Evolutionary conservation across 2,888 invertebrate genomes (phyloP).

Genomic region (Molanna angustata): DNA sequence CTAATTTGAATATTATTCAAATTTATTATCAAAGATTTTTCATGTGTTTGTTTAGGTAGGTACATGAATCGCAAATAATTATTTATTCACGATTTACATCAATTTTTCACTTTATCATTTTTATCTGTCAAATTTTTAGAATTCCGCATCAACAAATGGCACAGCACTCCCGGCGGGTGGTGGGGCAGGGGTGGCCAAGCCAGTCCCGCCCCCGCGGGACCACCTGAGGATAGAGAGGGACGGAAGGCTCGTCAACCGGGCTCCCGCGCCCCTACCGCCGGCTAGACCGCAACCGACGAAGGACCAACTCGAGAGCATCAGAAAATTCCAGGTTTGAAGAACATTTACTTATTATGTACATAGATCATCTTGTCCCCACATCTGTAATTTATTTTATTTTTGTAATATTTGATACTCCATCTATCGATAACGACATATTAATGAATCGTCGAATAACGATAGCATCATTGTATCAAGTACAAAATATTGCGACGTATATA

Average conservation of each 20-base stretch:
- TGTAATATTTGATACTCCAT: too few relatives aligned
- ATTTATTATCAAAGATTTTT: constrained; percentile 10
- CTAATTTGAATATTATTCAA: not conserved
- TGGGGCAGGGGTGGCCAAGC: constrained; percentile 41
- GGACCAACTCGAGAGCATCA: constrained; percentile 88
- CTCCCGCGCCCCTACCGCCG: constrained; percentile 67
- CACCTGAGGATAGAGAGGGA: constrained; percentile 62
- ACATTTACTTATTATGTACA: too few relatives aligned
- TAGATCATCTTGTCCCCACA: too few relatives aligned
- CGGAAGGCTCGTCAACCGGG: constrained; percentile 59
- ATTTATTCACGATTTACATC: not conserved
- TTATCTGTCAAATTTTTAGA: not conserved
- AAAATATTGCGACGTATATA: too few relatives aligned
- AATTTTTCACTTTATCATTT: not conserved
- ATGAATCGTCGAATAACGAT: too few relatives aligned
- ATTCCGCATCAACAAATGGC: constrained; percentile 5
- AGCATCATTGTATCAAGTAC: too few relatives aligned
- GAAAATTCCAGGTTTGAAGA: constrained; percentile 89
- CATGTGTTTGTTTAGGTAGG: constrained; percentile 8
- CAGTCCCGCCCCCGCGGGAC: constrained; percentile 53
- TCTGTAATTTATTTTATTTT: too few relatives aligned
- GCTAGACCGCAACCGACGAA: constrained; percentile 66
- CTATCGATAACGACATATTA: too few relatives aligned
- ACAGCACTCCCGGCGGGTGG: not conserved
- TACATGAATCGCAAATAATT: not conserved